These are phyloP conservation scores for Rapana venosa DNA, from an alignment of 2,888 invertebrate species.

Conservation along the genomic window DNA sequence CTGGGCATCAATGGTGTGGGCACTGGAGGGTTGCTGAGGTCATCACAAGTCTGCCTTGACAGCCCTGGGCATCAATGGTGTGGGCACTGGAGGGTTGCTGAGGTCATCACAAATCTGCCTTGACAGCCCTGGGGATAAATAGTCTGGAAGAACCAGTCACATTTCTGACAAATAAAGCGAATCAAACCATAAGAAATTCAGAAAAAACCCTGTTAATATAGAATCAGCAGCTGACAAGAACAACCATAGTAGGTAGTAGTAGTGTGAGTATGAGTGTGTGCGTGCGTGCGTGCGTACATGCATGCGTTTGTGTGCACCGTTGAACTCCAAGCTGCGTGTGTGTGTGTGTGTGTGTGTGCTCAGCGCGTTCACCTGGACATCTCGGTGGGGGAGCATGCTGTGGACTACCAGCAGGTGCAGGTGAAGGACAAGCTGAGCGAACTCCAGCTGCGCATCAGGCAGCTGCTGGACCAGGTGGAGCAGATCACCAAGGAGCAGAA, in stretches of 20 bases:
- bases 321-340: background rate
- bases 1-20: too few species aligned
- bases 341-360: background rate
- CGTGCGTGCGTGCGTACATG: background rate
- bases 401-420: slow-evolving; percentile 97
- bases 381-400: slow-evolving; percentile 98
- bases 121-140: too few species aligned
- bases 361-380: slow-evolving; percentile 96
- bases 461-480: slow-evolving; percentile 97
- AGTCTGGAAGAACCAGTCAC: too few species aligned
- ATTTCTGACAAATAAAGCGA: too few species aligned
- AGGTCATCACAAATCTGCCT: too few species aligned
- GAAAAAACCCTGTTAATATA: too few species aligned
- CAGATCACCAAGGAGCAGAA: slow-evolving; percentile 99
- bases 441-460: slow-evolving; percentile 94
- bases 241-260: background rate
- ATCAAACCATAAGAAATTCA: too few species aligned
- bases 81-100: too few species aligned
- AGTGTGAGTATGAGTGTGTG: background rate
- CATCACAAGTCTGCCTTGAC: too few species aligned
- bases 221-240: too few species aligned
- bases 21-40: too few species aligned
- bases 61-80: too few species aligned
- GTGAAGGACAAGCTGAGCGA: slow-evolving; percentile 98
- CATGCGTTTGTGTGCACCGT: background rate